phyloP scores from a whole-genome alignment of 2,888 invertebrate genomes.

The Aspidapion aeneum region DNA sequence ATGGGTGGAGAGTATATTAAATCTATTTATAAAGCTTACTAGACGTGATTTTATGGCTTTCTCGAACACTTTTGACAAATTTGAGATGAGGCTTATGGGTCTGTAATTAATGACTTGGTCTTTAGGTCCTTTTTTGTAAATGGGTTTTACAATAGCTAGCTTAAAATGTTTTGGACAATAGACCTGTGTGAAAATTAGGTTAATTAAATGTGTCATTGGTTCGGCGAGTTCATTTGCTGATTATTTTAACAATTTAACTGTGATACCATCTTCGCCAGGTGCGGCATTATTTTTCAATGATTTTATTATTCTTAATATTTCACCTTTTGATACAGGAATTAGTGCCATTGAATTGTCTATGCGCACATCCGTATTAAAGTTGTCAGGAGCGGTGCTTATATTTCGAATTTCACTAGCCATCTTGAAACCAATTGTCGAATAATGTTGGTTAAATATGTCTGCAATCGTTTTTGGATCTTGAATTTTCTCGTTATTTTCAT shows the following conservation, averaged over 20 bases:
- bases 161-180: no score
- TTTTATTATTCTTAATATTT: neutral
- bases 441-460: no score
- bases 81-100: neutral
- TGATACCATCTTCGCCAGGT: neutral
- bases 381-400: no score
- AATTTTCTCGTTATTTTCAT: no score
- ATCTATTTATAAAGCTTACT: neutral
- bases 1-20: neutral
- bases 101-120: neutral
- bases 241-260: neutral
- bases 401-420: no score
- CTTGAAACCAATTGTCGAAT: no score
- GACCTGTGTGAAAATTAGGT: neutral
- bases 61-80: neutral
- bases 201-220: neutral
- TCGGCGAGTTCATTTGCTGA: neutral
- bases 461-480: no score
- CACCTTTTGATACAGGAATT: neutral
- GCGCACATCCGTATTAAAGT: no score
- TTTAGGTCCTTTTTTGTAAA: no score
- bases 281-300: neutral
- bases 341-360: no score
- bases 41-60: neutral
- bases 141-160: no score